These are phyloP conservation scores for Dendroctonus valens DNA, from an alignment of 1,140 invertebrate species.

Conservation along the genomic window DNA sequence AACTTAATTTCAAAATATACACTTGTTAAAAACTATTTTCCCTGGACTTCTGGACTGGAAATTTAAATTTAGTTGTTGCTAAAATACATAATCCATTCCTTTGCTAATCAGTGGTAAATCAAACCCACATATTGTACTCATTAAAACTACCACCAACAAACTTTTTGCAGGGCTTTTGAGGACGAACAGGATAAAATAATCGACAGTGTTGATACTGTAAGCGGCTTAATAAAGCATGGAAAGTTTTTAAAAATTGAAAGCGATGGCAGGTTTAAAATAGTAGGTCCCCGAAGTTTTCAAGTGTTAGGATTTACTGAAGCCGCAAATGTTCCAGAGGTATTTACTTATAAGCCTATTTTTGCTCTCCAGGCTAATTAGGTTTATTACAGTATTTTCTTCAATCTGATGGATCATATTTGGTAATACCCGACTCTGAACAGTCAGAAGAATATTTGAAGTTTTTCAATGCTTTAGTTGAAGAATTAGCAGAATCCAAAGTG, in stretches of 20 bases:
- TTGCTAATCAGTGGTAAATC: neutral
- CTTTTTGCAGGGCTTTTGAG: constrained; percentile 25
- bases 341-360: neutral
- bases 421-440: constrained; percentile 27
- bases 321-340: constrained; percentile 33
- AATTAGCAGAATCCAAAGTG: constrained; percentile 26
- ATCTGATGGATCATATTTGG: constrained; percentile 29
- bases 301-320: constrained; percentile 29
- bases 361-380: neutral
- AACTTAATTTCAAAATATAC: too few species aligned
- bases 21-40: too few species aligned
- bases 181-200: constrained; percentile 33
- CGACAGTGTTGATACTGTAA: constrained; percentile 22
- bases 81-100: too few species aligned
- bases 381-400: constrained; percentile 31
- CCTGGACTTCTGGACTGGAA: too few species aligned
- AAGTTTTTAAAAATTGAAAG: constrained; percentile 37
- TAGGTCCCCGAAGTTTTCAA: constrained; percentile 30
- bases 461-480: constrained; percentile 29
- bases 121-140: too few species aligned
- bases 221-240: constrained; percentile 30
- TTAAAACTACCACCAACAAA: neutral
- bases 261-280: constrained; percentile 34
- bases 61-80: too few species aligned
- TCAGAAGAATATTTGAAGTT: constrained; percentile 22